phyloP scores from a whole-genome alignment of 2,888 invertebrate genomes.

The Drosophila demipolita region DNA sequence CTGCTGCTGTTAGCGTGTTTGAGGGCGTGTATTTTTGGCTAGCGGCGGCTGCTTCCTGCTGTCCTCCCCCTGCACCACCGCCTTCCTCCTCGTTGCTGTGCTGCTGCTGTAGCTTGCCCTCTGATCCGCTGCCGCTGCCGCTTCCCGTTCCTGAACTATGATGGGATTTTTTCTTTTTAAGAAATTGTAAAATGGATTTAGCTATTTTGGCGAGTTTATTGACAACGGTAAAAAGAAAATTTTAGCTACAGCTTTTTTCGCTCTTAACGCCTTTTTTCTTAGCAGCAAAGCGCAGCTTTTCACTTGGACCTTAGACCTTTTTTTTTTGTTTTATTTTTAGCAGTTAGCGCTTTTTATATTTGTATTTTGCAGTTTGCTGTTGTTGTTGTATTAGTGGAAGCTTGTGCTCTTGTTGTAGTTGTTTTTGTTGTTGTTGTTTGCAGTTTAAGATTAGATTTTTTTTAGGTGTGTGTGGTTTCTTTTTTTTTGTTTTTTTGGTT shows the following conservation, averaged over 20 bases:
- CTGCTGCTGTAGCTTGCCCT: conserved; percentile 78
- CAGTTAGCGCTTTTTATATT: conserved; percentile 18
- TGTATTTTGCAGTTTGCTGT: conserved; percentile 20
- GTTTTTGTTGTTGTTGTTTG: conserved; percentile 10
- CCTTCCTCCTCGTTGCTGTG: conserved; percentile 79
- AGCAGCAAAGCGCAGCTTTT: conserved; percentile 45
- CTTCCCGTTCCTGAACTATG: conserved; percentile 77
- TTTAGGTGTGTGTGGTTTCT: neutral
- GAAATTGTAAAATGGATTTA: conserved; percentile 85
- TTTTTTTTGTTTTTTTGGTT: conserved; percentile 25
- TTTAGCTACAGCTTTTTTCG: conserved; percentile 36
- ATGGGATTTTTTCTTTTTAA: conserved; percentile 84
- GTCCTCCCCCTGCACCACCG: conserved; percentile 80
- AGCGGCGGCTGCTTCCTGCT: conserved; percentile 74
- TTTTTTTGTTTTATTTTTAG: conserved; percentile 5
- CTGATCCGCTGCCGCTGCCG: conserved; percentile 68
- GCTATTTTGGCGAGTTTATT: conserved; percentile 84
- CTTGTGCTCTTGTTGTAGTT: conserved; percentile 26
- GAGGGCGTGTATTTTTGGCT: conserved; percentile 77
- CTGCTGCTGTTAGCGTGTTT: conserved; percentile 40
- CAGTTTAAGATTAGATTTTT: conserved; percentile 19
- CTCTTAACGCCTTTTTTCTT: conserved; percentile 3
- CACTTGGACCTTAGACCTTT: conserved; percentile 36
- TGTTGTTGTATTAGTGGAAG: conserved; percentile 53
- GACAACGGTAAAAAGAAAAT: conserved; percentile 64